A percentile compares a stretch with the other conserved stretches of the same genome.
phyloP scores from a whole-genome alignment of 2,797 vertebrate species.

The Enteromius paludinosus region DNA sequence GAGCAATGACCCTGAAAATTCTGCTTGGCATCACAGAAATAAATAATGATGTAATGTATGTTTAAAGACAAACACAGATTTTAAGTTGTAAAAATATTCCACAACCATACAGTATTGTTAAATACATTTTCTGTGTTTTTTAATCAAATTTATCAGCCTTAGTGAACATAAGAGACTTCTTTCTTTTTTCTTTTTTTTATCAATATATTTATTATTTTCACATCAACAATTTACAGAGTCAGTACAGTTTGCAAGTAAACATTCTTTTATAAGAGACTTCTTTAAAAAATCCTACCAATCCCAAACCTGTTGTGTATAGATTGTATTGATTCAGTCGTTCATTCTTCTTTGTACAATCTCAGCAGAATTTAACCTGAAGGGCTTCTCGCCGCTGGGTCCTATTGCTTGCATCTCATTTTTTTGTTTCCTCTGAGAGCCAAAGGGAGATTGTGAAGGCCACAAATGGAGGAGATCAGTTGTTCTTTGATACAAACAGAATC shows the following conservation, averaged over 20 bases:
- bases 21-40: neutral
- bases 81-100: neutral
- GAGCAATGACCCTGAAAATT: neutral
- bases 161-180: neutral
- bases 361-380: neutral
- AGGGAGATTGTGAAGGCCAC: constrained; percentile 37
- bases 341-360: constrained; percentile 5
- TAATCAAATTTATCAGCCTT: neutral
- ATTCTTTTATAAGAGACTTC: too few species aligned
- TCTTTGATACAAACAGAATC: neutral
- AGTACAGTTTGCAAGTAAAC: too few species aligned
- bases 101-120: neutral
- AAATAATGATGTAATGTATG: neutral
- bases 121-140: neutral
- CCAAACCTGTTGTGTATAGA: neutral
- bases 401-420: neutral
- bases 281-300: neutral
- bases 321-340: neutral
- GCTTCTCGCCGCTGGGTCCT: neutral
- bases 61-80: neutral
- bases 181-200: too few species aligned
- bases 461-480: neutral
- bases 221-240: too few species aligned
- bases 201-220: too few species aligned
- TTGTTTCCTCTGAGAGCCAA: neutral